These are phyloP conservation scores for Lycia hirtaria DNA, from an alignment of 2,888 invertebrate genomes.

Conservation along the genomic window DNA sequence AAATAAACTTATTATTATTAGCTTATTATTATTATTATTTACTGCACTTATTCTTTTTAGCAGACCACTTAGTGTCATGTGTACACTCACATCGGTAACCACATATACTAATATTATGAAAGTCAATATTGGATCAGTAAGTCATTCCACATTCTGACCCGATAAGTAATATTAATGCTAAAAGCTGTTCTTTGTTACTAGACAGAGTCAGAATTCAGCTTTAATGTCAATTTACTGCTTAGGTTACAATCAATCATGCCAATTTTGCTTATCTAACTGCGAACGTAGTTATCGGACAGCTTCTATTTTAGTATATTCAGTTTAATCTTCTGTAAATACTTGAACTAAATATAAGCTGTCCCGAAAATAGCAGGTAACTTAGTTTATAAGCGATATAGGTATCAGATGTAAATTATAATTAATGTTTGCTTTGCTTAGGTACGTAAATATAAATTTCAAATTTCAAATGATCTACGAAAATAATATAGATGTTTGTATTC, in stretches of 20 bases:
- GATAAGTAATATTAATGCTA: slow-evolving; percentile 1
- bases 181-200: slow-evolving; percentile 1
- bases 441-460: too few species aligned
- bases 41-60: background rate
- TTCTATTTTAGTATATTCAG: background rate
- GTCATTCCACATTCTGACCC: background rate
- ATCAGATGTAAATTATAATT: too few species aligned
- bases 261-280: too few species aligned
- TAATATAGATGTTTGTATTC: too few species aligned
- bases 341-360: too few species aligned
- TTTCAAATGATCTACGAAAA: too few species aligned
- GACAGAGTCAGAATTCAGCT: background rate
- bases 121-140: slow-evolving; percentile 9
- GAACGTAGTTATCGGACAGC: background rate
- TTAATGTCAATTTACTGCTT: background rate
- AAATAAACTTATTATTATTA: too few species aligned
- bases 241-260: background rate
- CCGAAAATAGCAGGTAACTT: too few species aligned
- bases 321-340: background rate
- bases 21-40: too few species aligned
- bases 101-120: background rate
- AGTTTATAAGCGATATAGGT: too few species aligned
- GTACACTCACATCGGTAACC: background rate
- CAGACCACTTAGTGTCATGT: background rate
- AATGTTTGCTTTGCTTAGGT: too few species aligned